Percentiles rank a stretch among this genome's conserved stretches.
Conservation (phyloP, 2,888 invertebrate genomes). For the Dicyrtoma fusca region DNA sequence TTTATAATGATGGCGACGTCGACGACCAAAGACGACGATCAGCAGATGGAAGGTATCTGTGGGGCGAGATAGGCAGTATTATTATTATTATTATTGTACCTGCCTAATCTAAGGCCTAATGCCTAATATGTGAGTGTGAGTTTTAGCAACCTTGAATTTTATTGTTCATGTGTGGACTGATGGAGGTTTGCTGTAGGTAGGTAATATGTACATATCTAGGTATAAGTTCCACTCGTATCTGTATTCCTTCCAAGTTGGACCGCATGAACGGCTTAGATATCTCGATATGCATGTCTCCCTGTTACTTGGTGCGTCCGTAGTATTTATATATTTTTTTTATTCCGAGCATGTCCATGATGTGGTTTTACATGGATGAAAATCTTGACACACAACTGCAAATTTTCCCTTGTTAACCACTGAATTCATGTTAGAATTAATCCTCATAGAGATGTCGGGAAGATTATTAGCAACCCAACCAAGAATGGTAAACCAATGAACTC, state of each 20-base stretch:
- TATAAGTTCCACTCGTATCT: no score
- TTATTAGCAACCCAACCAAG: no score
- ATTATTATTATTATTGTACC: no score
- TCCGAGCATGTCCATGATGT: not conserved
- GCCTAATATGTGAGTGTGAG: conserved; percentile 9
- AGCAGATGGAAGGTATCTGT: conserved; percentile 11
- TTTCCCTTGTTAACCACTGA: conserved; percentile 28
- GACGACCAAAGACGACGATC: conserved; percentile 4
- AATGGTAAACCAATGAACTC: no score
- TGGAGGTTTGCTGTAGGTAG: no score
- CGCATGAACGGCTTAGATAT: not conserved
- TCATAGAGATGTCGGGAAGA: not conserved
- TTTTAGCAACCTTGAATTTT: conserved; percentile 38
- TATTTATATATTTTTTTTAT: no score
- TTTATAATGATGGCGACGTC: not conserved
- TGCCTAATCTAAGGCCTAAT: no score
- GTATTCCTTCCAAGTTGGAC: not conserved
- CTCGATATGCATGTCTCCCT: no score
- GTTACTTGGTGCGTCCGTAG: no score
- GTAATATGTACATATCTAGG: no score
- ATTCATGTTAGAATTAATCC: conserved; percentile 20
- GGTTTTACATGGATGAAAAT: conserved; percentile 14
- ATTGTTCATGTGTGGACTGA: conserved; percentile 17
- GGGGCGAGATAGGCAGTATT: no score
- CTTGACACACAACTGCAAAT: conserved; percentile 30